Percentiles rank a stretch among this genome's conserved stretches.
phyloP scores from a whole-genome alignment of 2,888 invertebrate genomes.

The Lysandra bellargus region DNA sequence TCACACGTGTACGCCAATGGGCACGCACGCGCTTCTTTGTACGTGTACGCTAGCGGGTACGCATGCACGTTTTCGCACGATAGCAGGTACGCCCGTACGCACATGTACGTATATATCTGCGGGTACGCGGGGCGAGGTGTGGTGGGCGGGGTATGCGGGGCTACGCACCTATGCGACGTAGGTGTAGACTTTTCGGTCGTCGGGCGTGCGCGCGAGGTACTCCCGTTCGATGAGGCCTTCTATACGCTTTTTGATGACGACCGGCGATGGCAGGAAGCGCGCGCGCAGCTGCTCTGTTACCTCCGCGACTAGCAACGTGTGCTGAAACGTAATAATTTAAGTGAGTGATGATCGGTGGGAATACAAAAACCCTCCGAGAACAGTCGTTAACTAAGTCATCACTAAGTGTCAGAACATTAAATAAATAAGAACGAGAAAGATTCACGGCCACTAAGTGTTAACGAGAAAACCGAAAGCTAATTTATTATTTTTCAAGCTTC shows the following conservation, averaged over 20 bases:
- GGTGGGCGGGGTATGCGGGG: conserved; percentile 16
- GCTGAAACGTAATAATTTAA: conserved; percentile 71
- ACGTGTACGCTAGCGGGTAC: not conserved
- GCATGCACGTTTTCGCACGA: not conserved
- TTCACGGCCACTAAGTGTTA: too few relatives aligned
- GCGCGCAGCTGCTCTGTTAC: conserved; percentile 98
- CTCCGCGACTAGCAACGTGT: conserved; percentile 96
- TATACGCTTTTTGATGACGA: conserved; percentile 99
- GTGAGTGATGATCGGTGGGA: not conserved
- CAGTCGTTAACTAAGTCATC: too few relatives aligned
- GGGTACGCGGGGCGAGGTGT: conserved; percentile 1
- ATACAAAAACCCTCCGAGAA: not conserved
- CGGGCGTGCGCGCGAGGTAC: conserved; percentile 97
- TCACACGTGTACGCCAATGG: not conserved
- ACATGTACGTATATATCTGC: too few relatives aligned
- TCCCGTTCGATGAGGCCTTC: conserved; percentile 99
- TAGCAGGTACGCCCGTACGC: too few relatives aligned
- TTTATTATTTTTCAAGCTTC: too few relatives aligned
- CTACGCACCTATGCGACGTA: conserved; percentile 90
- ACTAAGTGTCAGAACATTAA: too few relatives aligned
- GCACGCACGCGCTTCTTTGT: not conserved
- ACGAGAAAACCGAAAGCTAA: too few relatives aligned
- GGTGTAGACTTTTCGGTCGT: conserved; percentile 97
- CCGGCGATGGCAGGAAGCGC: conserved; percentile 98
- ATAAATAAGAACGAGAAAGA: too few relatives aligned